Evolutionary conservation across 2,888 invertebrate species (phyloP).

Genomic region (Philereme transversata): DNA sequence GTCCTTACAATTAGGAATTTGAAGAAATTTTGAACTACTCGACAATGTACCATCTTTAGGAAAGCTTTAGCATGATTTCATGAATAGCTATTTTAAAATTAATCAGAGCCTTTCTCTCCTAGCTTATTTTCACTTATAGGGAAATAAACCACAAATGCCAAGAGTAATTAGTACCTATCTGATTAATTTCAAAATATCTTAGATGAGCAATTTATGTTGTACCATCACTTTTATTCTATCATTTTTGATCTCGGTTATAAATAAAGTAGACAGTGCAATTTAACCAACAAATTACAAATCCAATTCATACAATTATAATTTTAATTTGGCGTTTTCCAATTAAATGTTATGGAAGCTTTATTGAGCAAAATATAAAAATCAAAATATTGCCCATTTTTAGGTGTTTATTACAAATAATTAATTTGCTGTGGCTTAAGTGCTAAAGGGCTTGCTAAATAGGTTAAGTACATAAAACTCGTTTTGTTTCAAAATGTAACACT

Average conservation of each 20-base stretch:
- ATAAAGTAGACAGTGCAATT: conserved; percentile 24
- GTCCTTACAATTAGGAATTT: conserved; percentile 75
- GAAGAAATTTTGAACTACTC: conserved; percentile 75
- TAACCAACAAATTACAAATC: conserved; percentile 26
- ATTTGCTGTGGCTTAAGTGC: conserved; percentile 9
- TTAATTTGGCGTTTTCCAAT: conserved; percentile 41
- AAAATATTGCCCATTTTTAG: conserved; percentile 12
- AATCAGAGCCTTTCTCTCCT: conserved; percentile 5
- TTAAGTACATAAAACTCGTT: not conserved
- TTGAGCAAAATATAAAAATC: conserved; percentile 37
- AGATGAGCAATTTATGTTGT: conserved; percentile 20
- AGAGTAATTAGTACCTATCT: not conserved
- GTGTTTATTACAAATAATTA: conserved; percentile 10
- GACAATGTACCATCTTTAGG: conserved; percentile 67
- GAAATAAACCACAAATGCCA: too few species aligned
- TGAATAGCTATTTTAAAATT: conserved; percentile 42
- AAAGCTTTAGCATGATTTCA: conserved; percentile 78
- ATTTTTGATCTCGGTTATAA: conserved; percentile 18
- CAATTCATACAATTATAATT: conserved; percentile 25
- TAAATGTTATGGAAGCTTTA: conserved; percentile 36
- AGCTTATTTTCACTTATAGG: too few species aligned
- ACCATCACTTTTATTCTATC: conserved; percentile 14
- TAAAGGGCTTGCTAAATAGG: conserved; percentile 9
- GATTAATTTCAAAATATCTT: conserved; percentile 28
- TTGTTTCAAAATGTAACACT: conserved; percentile 9